A percentile compares a stretch with the other conserved stretches of the same genome.
Conservation (phyloP, 2,888 invertebrate genomes). For the Habroteleia sp. region DNA sequence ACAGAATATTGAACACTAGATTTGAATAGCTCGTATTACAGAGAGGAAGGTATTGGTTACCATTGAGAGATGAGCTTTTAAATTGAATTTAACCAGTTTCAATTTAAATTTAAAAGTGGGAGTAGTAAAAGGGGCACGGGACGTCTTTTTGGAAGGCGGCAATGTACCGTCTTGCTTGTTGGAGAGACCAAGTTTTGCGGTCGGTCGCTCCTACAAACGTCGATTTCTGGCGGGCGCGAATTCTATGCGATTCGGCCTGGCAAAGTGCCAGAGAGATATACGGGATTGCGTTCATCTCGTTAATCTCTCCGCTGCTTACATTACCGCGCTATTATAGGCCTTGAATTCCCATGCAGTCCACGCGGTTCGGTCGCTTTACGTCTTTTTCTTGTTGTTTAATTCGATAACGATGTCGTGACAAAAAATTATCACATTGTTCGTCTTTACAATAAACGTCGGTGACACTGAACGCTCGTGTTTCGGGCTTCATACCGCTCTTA, state of each 20-base stretch:
- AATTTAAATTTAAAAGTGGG: constrained; percentile 16
- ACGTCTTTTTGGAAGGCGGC: constrained; percentile 56
- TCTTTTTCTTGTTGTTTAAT: constrained; percentile 1
- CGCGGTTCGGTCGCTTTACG: too few species aligned
- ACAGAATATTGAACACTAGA: constrained; percentile 78
- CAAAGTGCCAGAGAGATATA: constrained; percentile 63
- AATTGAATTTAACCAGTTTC: constrained; percentile 39
- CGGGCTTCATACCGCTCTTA: constrained; percentile 76
- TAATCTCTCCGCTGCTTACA: constrained; percentile 49
- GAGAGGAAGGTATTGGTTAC: constrained; percentile 64
- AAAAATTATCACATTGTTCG: too few species aligned
- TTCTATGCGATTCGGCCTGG: constrained; percentile 30
- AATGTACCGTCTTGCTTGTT: constrained; percentile 78
- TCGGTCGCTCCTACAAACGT: constrained; percentile 81
- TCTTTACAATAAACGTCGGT: too few species aligned
- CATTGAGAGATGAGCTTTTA: constrained; percentile 40
- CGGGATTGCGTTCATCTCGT: constrained; percentile 30
- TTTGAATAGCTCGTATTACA: constrained; percentile 78
- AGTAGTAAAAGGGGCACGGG: constrained; percentile 10
- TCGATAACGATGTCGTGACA: too few species aligned
- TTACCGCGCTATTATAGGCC: constrained; percentile 32
- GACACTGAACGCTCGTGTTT: constrained; percentile 37
- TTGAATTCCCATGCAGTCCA: constrained; percentile 16
- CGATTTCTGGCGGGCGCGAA: constrained; percentile 63
- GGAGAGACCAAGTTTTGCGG: constrained; percentile 80